Conservation (phyloP, 2,888 invertebrate genomes). For the Cephus spinipes region DNA sequence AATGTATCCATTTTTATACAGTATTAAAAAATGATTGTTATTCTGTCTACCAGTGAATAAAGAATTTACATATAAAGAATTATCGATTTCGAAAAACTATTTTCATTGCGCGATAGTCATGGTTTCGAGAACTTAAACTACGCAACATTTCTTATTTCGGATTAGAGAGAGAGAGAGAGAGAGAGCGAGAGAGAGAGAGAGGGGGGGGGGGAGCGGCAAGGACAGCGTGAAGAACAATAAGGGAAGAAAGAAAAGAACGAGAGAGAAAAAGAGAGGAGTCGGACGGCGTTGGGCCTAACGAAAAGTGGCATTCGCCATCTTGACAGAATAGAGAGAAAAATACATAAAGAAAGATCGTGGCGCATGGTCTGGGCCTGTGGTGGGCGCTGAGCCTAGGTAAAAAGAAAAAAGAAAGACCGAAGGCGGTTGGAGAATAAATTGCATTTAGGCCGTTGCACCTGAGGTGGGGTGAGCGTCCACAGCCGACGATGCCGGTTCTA, state of each 20-base stretch:
- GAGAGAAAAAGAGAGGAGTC: slow-evolving; percentile 13
- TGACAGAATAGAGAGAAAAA: slow-evolving; percentile 26
- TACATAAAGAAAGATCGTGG: slow-evolving; percentile 12
- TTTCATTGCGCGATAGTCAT: background rate
- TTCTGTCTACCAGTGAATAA: background rate
- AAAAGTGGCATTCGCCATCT: slow-evolving; percentile 30
- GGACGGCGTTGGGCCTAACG: slow-evolving; percentile 21
- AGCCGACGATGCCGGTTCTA: slow-evolving; percentile 33
- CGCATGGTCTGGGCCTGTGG: slow-evolving; percentile 11
- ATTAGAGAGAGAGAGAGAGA: slow-evolving; percentile 10
- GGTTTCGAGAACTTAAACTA: background rate
- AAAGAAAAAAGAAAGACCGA: slow-evolving; percentile 30
- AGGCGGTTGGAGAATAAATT: slow-evolving; percentile 50
- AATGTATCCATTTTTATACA: background rate
- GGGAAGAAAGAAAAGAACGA: slow-evolving; percentile 6
- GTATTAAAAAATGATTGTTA: background rate
- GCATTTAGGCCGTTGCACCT: slow-evolving; percentile 64
- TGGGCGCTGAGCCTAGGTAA: slow-evolving; percentile 26
- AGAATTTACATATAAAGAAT: background rate
- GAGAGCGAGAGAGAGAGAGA: slow-evolving; percentile 16
- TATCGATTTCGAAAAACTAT: background rate
- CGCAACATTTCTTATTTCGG: background rate
- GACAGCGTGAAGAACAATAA: slow-evolving; percentile 19
- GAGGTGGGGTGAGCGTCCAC: slow-evolving; percentile 48
- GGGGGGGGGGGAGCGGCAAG: background rate